Base-by-base conservation (phyloP, 2,797 vertebrate genomes). In the Diplodus sargus region DNA sequence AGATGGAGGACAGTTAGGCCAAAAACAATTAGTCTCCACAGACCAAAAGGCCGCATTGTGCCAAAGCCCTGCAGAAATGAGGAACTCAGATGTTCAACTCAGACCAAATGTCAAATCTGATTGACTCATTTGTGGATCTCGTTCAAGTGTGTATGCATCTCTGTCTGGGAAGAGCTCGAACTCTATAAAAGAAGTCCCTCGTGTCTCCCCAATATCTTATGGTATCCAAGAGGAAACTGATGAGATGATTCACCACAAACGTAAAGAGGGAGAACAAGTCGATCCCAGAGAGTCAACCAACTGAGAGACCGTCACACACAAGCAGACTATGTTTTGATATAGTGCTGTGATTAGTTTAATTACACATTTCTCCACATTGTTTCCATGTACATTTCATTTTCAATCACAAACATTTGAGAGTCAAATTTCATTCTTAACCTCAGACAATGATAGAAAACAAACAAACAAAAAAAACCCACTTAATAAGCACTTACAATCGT, bases 71-170 rank as follows among this genome's bases (percentile, higher is more conserved):
- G 69, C 75, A 79, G 56, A 47, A 81, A 92, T 47, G 85, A 79
- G 75, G 79, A 90, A 84, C 1, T 91, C 89, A 89, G 82, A 91
- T 92, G 89, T 91, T 87, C 47, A 51, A 54, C 49, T 71, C 76
- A 22, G 83, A 85, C 25, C 78, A 72, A 89, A 85, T 4, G 87
- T 90, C 90, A 86, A 56, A 64, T 52, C 70, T 42, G 83, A 92
- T 88, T 89, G 90, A 92, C 84, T 91, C 87, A 83, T 90, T 87
- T 85, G 74, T 89, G 89, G 89, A 90, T 79, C 0, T 16, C 30
- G 68, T 89, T 90, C 85, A 93, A 90, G 78, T 67, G 42, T 73
- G 58, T 34, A 23, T 3, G 30, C 60, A 61, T 89, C 65, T 78
- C 71, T 58, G 80, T 88, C 84, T 53, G 82, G 74, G 72, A 85